Evolutionary conservation across 2,888 invertebrate species (phyloP).

Genomic region (Clistopyga incitator): DNA sequence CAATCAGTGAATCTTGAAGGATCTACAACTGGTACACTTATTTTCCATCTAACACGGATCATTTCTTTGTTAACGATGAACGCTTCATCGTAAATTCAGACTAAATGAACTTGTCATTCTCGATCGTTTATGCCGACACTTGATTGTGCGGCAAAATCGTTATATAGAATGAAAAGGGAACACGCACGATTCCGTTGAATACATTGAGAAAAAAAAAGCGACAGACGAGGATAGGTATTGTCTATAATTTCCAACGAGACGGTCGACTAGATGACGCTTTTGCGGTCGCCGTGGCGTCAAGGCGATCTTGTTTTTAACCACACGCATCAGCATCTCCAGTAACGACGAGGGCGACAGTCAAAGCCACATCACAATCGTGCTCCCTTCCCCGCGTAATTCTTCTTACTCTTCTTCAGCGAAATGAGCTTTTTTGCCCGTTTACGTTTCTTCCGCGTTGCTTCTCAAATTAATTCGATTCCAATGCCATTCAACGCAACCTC

Average conservation of each 20-base stretch:
- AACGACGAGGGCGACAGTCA: background rate
- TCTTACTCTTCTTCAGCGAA: background rate
- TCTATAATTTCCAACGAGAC: constrained; percentile 38
- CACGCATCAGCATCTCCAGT: constrained; percentile 22
- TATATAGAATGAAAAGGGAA: constrained; percentile 5
- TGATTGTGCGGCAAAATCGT: background rate
- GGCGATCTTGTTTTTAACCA: constrained; percentile 59
- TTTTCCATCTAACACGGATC: too few relatives aligned
- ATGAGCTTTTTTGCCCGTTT: constrained; percentile 14
- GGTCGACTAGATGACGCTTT: constrained; percentile 38
- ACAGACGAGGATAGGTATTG: constrained; percentile 8
- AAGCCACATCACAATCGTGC: background rate
- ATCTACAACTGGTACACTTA: too few relatives aligned
- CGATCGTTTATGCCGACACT: background rate
- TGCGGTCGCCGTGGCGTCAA: constrained; percentile 52
- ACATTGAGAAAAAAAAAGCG: constrained; percentile 34
- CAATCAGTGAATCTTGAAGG: background rate
- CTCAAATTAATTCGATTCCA: constrained; percentile 30
- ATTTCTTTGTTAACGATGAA: background rate
- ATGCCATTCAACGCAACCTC: background rate
- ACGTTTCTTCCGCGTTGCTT: constrained; percentile 40
- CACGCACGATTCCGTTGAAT: background rate
- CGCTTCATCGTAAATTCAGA: background rate
- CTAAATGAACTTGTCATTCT: background rate
- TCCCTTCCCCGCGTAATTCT: background rate